Evolutionary conservation across 2,113 vertebrate species (phyloP).

Genomic region (Halcyon senegalensis): DNA sequence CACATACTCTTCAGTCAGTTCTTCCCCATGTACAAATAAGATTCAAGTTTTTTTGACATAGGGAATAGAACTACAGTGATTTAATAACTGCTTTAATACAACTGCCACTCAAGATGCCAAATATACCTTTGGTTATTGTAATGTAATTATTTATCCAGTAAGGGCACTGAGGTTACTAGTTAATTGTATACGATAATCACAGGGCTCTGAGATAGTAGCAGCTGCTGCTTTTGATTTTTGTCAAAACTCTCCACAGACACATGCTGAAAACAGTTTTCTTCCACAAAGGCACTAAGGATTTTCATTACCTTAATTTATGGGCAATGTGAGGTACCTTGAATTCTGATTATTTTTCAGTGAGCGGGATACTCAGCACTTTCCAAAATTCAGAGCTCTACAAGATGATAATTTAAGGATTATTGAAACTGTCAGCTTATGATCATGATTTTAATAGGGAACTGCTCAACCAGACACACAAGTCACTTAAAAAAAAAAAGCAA

Average conservation of each 20-base stretch:
- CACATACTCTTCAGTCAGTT: background rate
- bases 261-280: background rate
- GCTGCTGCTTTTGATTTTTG: conserved; percentile 20
- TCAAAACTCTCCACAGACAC: background rate
- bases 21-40: background rate
- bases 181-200: background rate
- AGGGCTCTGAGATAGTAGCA: background rate
- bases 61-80: background rate
- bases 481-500: rapidly evolving
- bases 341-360: background rate
- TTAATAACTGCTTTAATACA: background rate
- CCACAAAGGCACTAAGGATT: background rate
- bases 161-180: background rate
- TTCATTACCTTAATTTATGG: background rate
- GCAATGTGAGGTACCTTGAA: background rate
- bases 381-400: background rate
- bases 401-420: background rate
- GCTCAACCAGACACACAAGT: background rate
- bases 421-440: background rate
- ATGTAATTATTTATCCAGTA: background rate
- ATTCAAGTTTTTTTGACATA: background rate
- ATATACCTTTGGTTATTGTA: background rate
- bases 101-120: background rate
- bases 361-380: background rate
- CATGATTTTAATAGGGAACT: background rate